Evolutionary conservation across 2,888 invertebrate species (phyloP).

Genomic region (Hirtodrosophila trivittata): DNA sequence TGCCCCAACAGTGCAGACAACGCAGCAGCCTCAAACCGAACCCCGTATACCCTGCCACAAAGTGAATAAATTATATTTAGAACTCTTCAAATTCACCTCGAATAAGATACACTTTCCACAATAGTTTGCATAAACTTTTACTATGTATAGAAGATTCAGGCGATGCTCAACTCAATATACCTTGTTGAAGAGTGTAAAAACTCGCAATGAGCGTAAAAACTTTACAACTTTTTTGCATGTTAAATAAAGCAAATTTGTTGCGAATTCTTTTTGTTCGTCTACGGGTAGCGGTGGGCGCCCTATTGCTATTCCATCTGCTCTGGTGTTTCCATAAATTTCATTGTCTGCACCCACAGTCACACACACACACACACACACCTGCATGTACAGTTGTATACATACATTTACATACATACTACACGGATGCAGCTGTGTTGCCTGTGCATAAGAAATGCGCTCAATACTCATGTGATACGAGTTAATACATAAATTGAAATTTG

Average conservation of each 20-base stretch:
- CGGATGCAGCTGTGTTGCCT: slow-evolving; percentile 18
- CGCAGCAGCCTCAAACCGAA: slow-evolving; percentile 38
- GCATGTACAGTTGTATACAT: no score
- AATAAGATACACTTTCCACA: no score
- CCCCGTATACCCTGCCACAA: slow-evolving; percentile 33
- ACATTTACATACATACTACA: slow-evolving; percentile 6
- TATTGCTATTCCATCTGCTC: slow-evolving; percentile 52
- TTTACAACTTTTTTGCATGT: slow-evolving; percentile 68
- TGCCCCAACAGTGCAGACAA: slow-evolving; percentile 44
- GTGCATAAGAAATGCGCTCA: slow-evolving; percentile 68
- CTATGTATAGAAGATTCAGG: no score
- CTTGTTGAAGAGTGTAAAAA: slow-evolving; percentile 7
- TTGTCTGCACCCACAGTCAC: slow-evolving; percentile 58
- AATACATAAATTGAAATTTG: slow-evolving; percentile 78
- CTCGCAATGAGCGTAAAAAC: slow-evolving; percentile 33
- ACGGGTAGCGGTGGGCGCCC: slow-evolving; percentile 36
- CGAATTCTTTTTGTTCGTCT: slow-evolving; percentile 53
- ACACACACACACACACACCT: slow-evolving; percentile 12
- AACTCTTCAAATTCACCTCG: no score
- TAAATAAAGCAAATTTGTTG: slow-evolving; percentile 76
- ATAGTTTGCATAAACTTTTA: no score
- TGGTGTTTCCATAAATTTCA: slow-evolving; percentile 70
- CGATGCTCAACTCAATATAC: slow-evolving; percentile 1
- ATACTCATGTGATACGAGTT: slow-evolving; percentile 65
- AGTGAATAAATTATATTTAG: neutral